These are phyloP conservation scores for Parotia lawesii DNA, from an alignment of 2,113 vertebrate genomes.

Conservation along the genomic window DNA sequence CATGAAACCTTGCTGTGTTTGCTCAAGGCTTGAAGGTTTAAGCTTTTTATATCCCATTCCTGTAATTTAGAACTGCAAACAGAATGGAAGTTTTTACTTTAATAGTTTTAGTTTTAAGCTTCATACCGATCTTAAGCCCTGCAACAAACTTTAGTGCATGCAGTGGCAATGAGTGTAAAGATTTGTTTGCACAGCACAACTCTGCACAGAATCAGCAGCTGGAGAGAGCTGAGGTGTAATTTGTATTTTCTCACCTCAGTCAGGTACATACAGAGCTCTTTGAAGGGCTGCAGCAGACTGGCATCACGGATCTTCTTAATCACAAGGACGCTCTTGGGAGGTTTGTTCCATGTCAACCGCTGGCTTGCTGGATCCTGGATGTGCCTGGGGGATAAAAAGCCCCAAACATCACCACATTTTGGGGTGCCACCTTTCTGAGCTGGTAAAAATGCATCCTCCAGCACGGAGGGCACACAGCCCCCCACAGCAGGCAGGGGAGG, in stretches of 20 bases:
- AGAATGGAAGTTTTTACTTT: not conserved
- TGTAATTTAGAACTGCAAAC: not conserved
- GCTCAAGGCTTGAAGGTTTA: not conserved
- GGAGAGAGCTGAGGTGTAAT: not conserved
- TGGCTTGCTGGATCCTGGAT: constrained; percentile 98
- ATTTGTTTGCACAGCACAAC: not conserved
- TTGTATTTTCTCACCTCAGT: constrained; percentile 76
- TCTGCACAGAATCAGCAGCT: not conserved
- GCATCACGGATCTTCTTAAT: constrained; percentile 93
- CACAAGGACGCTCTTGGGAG: constrained; percentile 95
- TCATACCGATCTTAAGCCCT: not conserved
- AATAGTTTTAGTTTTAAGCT: not conserved
- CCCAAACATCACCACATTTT: accelerated
- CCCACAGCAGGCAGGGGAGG: not conserved
- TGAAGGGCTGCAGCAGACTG: constrained; percentile 90
- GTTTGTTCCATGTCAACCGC: constrained; percentile 94
- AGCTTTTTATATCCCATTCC: not conserved
- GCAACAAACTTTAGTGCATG: not conserved
- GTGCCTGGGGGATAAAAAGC: constrained; percentile 75
- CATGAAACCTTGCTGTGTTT: not conserved
- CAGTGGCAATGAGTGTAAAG: accelerated
- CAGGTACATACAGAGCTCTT: constrained; percentile 90
- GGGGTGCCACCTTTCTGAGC: not conserved
- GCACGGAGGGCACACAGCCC: accelerated
- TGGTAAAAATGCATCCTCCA: not conserved